Base-by-base conservation (phyloP, 2,797 vertebrate species). In the Aldrovandia affinis region DNA sequence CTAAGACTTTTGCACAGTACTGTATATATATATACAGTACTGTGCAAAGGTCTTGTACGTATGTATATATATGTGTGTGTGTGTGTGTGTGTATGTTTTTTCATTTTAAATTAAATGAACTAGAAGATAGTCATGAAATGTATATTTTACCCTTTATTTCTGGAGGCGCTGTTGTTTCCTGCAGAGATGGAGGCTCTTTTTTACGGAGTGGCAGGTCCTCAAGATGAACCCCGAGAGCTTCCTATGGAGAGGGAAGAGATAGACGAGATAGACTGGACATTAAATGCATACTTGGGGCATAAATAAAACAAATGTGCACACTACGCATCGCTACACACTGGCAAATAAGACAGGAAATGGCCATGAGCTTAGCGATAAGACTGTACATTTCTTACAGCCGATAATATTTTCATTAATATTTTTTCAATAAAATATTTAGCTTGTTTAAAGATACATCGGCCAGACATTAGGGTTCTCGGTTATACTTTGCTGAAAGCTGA, bases 181-280 rank as follows among this genome's bases (percentile, higher is more conserved):
- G 86, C 50, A 87, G 80, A 61, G 83, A 68, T 0, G 89, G 83
- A 36, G 3, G 47, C 1, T 14, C 20, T 70, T 80, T 57, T 1
- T 14, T 80, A 89, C 8, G 80, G 28, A 52, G 88, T 30, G 2
- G 87, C 50, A 39, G 81, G 73, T 95, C 95, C 14, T 87, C 86
- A 0, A 94, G 79, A 86, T 96, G 96, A 86, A 93, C 91, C 84
- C 89, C 90, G 33, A 96, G 93, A 9, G 95, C 95, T 90, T 96
- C 95, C 96, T 96, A 90, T 84, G 7, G 82, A 52, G 88, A 6
- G 84, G 81, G 85, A 12, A 52, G 70, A 85, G 18, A 39, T 18
- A 18, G 15, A 42, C 36, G 33, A 42, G 12, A 73, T 2, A n/a
- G n/a, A n/a, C n/a, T n/a, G n/a, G n/a, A n/a, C n/a, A n/a, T n/a